A percentile compares a stretch with the other conserved stretches of the same genome.
phyloP scores from a whole-genome alignment of 2,797 vertebrate species.

The Spinus olivaceus region DNA sequence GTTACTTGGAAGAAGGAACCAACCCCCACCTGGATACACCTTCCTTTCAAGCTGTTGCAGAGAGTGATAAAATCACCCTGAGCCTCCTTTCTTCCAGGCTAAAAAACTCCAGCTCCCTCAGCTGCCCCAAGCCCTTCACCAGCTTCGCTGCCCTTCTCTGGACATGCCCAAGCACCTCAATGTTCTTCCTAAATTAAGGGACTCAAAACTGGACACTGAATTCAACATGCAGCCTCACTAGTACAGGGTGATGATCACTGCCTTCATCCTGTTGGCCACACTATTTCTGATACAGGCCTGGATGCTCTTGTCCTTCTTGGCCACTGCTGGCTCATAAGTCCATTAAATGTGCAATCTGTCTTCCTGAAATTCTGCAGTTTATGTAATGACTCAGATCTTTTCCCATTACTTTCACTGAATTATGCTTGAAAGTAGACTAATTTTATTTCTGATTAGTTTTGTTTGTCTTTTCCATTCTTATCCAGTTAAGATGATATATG shows the following conservation, averaged over 20 bases:
- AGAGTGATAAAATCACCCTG: no score
- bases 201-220: background rate
- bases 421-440: background rate
- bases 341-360: background rate
- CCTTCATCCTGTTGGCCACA: background rate
- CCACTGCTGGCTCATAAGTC: background rate
- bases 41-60: background rate
- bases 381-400: background rate
- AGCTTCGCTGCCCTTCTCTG: background rate
- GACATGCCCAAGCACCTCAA: background rate
- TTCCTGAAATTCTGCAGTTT: background rate
- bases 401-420: background rate
- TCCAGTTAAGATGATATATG: background rate
- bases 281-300: background rate
- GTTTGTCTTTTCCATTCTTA: background rate
- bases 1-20: background rate
- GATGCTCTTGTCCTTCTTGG: background rate
- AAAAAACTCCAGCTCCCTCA: background rate
- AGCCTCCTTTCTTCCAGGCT: background rate
- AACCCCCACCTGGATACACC: fast-evolving
- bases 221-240: background rate
- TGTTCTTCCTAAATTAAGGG: background rate
- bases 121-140: background rate
- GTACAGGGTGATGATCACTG: no score
- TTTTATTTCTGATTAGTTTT: background rate